Evolutionary conservation across 2,888 invertebrate genomes (phyloP), one percentile per base, ranked within the genome.

Genomic region (Synergus laeviventris): DNA sequence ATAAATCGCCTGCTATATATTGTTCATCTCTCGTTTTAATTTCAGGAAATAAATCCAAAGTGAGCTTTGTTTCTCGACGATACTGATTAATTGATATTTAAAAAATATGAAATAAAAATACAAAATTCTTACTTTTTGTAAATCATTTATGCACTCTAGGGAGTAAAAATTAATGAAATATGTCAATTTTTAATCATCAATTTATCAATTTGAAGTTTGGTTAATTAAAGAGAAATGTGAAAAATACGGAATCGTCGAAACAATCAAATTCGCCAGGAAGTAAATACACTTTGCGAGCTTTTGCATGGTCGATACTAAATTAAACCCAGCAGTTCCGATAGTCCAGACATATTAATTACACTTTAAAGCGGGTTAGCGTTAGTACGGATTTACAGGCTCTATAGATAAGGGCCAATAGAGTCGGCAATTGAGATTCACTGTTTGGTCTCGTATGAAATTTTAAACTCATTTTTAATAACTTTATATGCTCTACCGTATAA

Each of bases 271-370:
- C 70, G 31, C 45, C 49, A 49, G 49, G 49, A 45, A 70, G 70
- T 11, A 70, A 70, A 49, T 49, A 70, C 45, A 31, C 49, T 70
- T 56, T 74, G 60, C 60, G 66, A 76, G 78, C 75, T 76, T 77
- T 77, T 78, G 73, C 74, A 74, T 79, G 76, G 76, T 76, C 81
- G 76, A 78, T 80, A 74, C 76, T 78, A 80, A 80, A 80, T 81
- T 79, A 81, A 79, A 75, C 75, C 77, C 79, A 73, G 77, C 75
- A 79, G 79, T 76, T 79, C 80, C 78, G 76, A 75, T 81, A 77
- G 77, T 79, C 78, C 76, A 81, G 83, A 82, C 82, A 83, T 84
- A 87, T 87, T 87, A 86, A 87, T 87, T 87, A 86, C 86, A 81
- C 83, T 86, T 86, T 85, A 84, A 86, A 87, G 83, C 82, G 83